Percentiles rank a stretch among this genome's conserved stretches.
These are phyloP conservation scores for Tringa solitaria DNA, from an alignment of 2,113 vertebrate genomes.

Conservation along the genomic window DNA sequence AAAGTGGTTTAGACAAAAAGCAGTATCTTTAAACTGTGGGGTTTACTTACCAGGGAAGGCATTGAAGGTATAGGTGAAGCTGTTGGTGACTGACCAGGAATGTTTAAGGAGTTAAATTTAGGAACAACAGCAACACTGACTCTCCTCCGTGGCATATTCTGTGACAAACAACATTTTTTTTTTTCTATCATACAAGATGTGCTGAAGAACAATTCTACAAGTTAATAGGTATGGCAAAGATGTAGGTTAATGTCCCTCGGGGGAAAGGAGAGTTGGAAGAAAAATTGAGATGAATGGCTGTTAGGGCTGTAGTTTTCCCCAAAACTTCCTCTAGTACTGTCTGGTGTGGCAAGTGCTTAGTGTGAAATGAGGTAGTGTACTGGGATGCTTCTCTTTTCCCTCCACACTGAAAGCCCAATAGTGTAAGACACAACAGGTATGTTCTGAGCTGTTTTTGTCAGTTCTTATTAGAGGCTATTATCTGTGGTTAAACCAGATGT, in stretches of 20 bases:
- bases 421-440: neutral
- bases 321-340: neutral
- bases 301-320: neutral
- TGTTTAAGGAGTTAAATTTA: slow-evolving; percentile 93
- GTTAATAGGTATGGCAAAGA: neutral
- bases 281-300: neutral
- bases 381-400: neutral
- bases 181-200: neutral
- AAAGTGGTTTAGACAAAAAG: neutral
- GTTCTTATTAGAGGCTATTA: neutral
- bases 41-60: slow-evolving; percentile 83
- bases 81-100: slow-evolving; percentile 84
- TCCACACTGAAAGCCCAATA: neutral
- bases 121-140: slow-evolving; percentile 98
- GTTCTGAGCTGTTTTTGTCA: neutral
- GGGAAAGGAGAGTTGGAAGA: neutral
- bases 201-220: neutral
- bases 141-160: slow-evolving; percentile 93
- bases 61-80: slow-evolving; percentile 71
- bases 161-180: neutral
- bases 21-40: neutral
- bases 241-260: neutral
- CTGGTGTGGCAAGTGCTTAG: neutral
- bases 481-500: neutral
- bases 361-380: neutral